Percentiles rank a stretch among this genome's conserved stretches.
Evolutionary conservation across 2,113 vertebrate species (phyloP).

Genomic region (Chionomys nivalis): DNA sequence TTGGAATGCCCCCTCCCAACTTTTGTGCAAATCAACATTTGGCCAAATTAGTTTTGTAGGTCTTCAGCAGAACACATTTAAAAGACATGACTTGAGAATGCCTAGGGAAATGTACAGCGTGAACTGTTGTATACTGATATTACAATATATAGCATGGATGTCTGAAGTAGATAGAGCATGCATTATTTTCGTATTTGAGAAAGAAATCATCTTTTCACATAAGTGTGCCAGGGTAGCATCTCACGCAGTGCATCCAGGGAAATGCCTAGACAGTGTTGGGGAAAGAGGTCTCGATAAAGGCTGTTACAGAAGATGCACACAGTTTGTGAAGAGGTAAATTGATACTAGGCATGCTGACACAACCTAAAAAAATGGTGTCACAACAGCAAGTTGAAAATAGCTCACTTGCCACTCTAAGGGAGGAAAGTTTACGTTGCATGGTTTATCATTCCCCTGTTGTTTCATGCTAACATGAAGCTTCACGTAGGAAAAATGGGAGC

Average conservation of each 20-base stretch:
- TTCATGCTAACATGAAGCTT: background rate
- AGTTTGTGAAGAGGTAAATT: conserved; percentile 51
- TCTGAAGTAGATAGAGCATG: background rate
- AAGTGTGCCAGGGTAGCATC: background rate
- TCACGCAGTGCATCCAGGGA: background rate
- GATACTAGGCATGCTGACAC: conserved; percentile 58
- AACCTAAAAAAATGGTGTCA: conserved; percentile 55
- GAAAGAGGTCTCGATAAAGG: background rate
- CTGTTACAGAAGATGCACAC: conserved; percentile 19
- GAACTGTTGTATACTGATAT: background rate
- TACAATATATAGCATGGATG: background rate
- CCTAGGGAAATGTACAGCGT: background rate
- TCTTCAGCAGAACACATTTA: background rate
- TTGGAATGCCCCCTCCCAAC: background rate
- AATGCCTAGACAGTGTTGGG: background rate
- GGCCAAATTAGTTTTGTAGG: conserved; percentile 33
- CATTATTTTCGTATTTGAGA: conserved; percentile 18
- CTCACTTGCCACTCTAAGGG: conserved; percentile 41
- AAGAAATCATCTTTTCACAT: background rate
- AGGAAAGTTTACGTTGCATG: conserved; percentile 58
- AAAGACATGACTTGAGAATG: background rate
- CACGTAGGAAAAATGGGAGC: background rate
- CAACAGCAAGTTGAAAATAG: conserved; percentile 69
- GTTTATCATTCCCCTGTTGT: conserved; percentile 37
- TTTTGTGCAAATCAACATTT: conserved; percentile 34